Conservation (phyloP, 2,888 invertebrate genomes). For the Heliconius hortense region DNA sequence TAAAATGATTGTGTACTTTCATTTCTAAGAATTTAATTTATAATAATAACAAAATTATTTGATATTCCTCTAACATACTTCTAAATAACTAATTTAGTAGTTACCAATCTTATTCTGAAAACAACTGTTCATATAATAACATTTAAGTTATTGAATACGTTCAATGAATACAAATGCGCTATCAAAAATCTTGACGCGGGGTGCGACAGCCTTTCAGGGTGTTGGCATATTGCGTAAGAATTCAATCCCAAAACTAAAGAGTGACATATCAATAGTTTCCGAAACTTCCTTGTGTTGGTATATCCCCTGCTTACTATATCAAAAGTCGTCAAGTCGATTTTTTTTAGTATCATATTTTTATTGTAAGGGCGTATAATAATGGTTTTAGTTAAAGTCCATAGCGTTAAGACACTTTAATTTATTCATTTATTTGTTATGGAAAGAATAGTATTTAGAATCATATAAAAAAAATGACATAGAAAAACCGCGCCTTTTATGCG, state of each 20-base stretch:
- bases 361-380: too few species aligned
- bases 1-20: too few species aligned
- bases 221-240: slow-evolving; percentile 6
- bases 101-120: neutral
- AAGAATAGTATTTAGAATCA: too few species aligned
- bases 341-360: too few species aligned
- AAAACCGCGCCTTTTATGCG: too few species aligned
- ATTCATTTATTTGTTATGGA: too few species aligned
- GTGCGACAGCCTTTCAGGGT: slow-evolving; percentile 18
- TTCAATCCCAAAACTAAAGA: neutral
- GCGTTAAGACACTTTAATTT: too few species aligned
- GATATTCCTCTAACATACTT: neutral
- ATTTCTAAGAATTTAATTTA: too few species aligned
- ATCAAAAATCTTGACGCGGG: slow-evolving; percentile 22
- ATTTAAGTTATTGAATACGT: slow-evolving; percentile 13
- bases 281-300: neutral
- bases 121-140: slow-evolving; percentile 1
- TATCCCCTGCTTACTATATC: neutral
- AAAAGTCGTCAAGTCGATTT: too few species aligned
- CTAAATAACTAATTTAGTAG: neutral
- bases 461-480: too few species aligned
- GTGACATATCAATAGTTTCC: slow-evolving; percentile 3
- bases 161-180: slow-evolving; percentile 14
- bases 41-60: too few species aligned
- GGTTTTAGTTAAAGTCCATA: too few species aligned